Conservation (phyloP, 2,797 vertebrate species). For the Cephalopachus bancanus region DNA sequence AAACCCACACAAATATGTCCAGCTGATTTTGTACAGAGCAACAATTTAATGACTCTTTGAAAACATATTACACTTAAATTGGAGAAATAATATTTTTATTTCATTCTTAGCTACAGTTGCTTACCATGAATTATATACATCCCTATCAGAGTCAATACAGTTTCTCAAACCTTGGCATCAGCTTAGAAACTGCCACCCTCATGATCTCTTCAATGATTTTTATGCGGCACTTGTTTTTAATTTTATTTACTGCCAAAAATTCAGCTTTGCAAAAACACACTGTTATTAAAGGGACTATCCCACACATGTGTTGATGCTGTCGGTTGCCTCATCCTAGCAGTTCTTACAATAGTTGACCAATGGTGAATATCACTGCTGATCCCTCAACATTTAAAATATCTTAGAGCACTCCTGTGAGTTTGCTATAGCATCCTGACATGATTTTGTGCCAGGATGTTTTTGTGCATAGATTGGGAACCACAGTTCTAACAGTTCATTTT, state of each 20-base stretch:
- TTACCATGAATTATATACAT: neutral
- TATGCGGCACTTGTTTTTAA: neutral
- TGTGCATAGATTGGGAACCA: neutral
- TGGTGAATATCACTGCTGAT: neutral
- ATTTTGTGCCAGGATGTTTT: neutral
- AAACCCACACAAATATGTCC: no score
- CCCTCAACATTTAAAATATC: neutral
- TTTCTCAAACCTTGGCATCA: neutral
- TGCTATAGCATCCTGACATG: neutral
- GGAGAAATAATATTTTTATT: neutral
- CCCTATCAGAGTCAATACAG: neutral
- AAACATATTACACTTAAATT: neutral
- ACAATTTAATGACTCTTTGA: neutral
- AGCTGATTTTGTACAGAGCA: neutral
- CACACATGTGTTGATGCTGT: neutral
- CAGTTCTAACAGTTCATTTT: neutral
- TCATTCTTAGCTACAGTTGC: neutral
- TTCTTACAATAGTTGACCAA: neutral
- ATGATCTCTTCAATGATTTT: constrained; percentile 7
- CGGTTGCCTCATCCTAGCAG: neutral
- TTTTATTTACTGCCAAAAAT: neutral
- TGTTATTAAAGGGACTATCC: neutral
- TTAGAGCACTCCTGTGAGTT: neutral
- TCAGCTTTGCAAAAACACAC: neutral
- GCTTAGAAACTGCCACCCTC: neutral